Base-by-base conservation (phyloP, 2,888 invertebrate species). In the Calameuta idolon region DNA sequence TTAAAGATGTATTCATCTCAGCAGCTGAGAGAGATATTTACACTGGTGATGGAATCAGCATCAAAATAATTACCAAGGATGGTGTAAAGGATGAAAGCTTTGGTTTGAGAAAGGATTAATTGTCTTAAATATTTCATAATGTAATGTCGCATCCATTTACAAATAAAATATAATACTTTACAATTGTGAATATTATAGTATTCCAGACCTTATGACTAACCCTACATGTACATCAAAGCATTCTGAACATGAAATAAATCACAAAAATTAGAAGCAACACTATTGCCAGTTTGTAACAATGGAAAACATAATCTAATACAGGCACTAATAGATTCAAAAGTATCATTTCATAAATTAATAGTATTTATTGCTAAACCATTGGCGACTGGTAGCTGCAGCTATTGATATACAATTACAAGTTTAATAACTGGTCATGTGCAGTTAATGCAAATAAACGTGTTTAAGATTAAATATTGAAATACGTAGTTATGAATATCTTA, bases 21-120 rank as follows among this genome's bases (percentile, higher is more conserved):
- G 99, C 99, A 4, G 97, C 99, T 1, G 99, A 99, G 91, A 94
- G 99, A 89, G 99, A 99, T 91, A 99, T 99, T 88, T 97, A 98
- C 89, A 99, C 99, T 79, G 99, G 99, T 75, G 99, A 99, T 93
- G 95, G 95, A 79, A 95, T 99, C 85, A 93, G 94, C 80, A 96
- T 99, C 83, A 95, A 96, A 85, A 93, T 98, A 81, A 96, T 99
- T 84, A 98, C 98, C 31, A 96, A 96, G 85, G 96, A 95, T 92
- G 98, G 98, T 1, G 94, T 97, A 79, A 94, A 95, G 89, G 95
- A 94, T 90, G 95, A 94, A 84, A 91, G 85, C 11, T 97, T 97
- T 92, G 94, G 94, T 80, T 93, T 99, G 80, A 94, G 99, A 89
- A 96, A 95, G 92, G 99, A 99, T 96, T 99, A 96, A 94, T 79